A percentile compares a stretch with the other conserved stretches of the same genome.
Conservation (phyloP, 2,888 invertebrate genomes). For the Tachina lurida region DNA sequence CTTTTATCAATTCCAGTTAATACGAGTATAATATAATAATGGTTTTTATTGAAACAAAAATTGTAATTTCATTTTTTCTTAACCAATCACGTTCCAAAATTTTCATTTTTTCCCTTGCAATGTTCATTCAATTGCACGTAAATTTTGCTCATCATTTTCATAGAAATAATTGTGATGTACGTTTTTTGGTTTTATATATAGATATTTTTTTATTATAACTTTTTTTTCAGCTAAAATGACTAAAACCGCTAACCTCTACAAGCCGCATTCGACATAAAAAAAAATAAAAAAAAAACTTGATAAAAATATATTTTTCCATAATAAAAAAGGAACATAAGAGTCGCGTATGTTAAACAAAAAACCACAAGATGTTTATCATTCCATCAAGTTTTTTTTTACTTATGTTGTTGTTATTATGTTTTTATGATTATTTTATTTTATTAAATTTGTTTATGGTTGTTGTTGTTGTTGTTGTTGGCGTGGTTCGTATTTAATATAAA, state of each 20-base stretch:
- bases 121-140: constrained; percentile 64
- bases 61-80: neutral
- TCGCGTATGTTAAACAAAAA: constrained; percentile 49
- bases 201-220: constrained; percentile 9
- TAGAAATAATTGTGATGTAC: constrained; percentile 63
- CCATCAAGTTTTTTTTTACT: constrained; percentile 41
- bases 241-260: constrained; percentile 65
- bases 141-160: constrained; percentile 67
- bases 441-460: constrained; percentile 11
- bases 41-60: constrained; percentile 22
- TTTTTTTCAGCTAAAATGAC: constrained; percentile 52
- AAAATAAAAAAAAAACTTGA: neutral
- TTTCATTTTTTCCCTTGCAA: constrained; percentile 4
- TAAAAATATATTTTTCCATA: constrained; percentile 25
- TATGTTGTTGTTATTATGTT: constrained; percentile 28
- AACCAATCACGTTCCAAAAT: constrained; percentile 53
- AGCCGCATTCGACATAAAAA: neutral
- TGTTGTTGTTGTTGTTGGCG: constrained; percentile 11
- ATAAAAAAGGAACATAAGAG: constrained; percentile 40
- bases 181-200: constrained; percentile 58
- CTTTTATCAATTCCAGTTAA: neutral
- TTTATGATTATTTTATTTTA: constrained; percentile 49
- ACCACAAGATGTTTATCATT: constrained; percentile 69
- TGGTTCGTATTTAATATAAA: constrained; percentile 60
- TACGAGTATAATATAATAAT: neutral